Conservation (phyloP, 1,140 invertebrate species). For the Magallana gigas region DNA sequence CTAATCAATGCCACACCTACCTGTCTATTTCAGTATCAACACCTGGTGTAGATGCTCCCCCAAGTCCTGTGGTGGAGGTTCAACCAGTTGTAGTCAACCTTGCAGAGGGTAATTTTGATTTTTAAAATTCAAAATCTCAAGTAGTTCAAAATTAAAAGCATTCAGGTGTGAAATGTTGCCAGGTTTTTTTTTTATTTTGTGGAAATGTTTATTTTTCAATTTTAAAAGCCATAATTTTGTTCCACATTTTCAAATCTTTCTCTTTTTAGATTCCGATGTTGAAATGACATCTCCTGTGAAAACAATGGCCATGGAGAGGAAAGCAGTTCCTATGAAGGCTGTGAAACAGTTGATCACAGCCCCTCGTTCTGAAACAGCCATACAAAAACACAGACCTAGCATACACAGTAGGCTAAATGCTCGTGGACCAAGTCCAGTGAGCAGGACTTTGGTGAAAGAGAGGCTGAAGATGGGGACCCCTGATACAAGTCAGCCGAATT, state of each 20-base stretch:
- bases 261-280: slow-evolving; percentile 36
- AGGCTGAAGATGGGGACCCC: background rate
- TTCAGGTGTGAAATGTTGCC: too few species aligned
- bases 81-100: slow-evolving; percentile 32
- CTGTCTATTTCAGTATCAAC: background rate
- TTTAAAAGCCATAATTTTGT: too few species aligned
- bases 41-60: background rate
- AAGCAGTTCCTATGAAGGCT: background rate
- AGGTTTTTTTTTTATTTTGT: too few species aligned
- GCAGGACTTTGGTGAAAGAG: slow-evolving; percentile 24
- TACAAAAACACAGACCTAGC: background rate
- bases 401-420: background rate
- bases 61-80: background rate
- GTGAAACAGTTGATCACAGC: background rate
- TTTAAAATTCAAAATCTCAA: too few species aligned
- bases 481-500: background rate
- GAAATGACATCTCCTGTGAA: slow-evolving; percentile 39
- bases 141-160: too few species aligned
- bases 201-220: too few species aligned
- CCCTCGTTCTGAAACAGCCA: background rate
- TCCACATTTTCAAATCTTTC: too few species aligned
- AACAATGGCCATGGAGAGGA: background rate
- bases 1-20: too few species aligned
- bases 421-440: background rate
- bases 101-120: slow-evolving; percentile 6